Conservation (phyloP, 1,140 invertebrate genomes). For the Andrena cerasifolii region DNA sequence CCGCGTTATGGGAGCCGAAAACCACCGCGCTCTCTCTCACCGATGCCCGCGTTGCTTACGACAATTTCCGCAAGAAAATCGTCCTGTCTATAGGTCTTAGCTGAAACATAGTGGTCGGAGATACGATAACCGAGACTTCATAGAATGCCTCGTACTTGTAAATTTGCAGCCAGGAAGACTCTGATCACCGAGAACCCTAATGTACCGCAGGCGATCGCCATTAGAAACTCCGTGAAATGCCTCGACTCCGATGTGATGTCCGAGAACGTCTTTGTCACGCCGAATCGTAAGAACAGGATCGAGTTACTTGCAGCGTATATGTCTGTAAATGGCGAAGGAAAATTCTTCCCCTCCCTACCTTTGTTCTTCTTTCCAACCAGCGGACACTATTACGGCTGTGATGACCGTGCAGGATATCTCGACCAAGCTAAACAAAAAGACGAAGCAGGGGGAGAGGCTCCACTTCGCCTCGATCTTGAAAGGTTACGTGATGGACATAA, state of each 20-base stretch:
- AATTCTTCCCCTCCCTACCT: background rate
- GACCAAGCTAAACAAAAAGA: conserved; percentile 68
- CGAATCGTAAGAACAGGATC: conserved; percentile 74
- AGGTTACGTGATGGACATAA: conserved; percentile 78
- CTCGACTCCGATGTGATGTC: conserved; percentile 64
- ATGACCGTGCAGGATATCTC: conserved; percentile 81
- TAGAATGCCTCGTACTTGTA: background rate
- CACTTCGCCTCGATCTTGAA: conserved; percentile 79
- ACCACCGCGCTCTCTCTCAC: conserved; percentile 78
- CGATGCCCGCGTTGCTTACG: conserved; percentile 76
- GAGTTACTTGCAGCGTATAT: background rate
- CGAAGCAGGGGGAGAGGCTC: conserved; percentile 60
- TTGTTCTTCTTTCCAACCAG: conserved; percentile 54
- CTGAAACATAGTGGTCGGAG: background rate
- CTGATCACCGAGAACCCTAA: conserved; percentile 81
- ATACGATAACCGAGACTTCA: background rate
- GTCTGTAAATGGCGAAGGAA: background rate
- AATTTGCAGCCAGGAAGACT: conserved; percentile 73
- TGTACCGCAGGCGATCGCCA: conserved; percentile 69
- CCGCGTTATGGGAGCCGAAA: conserved; percentile 75
- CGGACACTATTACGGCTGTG: conserved; percentile 76
- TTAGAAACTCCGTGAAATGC: conserved; percentile 69
- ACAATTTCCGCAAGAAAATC: conserved; percentile 75
- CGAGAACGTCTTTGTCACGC: conserved; percentile 73
- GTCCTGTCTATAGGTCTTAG: conserved; percentile 70